Evolutionary conservation across 2,888 invertebrate species (phyloP), one percentile per base, ranked within the genome.

Genomic region (Parnassius mnemosyne): DNA sequence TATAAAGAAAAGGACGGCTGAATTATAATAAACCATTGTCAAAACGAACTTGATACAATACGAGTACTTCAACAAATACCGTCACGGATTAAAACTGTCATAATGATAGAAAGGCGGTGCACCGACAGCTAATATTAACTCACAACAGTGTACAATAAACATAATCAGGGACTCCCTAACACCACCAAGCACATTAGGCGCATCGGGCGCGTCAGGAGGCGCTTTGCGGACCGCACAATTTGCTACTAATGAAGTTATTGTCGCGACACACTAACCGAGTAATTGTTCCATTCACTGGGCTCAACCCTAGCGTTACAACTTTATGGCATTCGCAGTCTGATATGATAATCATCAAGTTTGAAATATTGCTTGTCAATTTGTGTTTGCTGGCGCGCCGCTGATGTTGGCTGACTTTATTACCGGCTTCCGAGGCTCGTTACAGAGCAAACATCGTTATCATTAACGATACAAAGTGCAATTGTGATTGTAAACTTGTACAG

Each of bases 331-430:
- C 74, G 74, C 72, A 74, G 71, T 70, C 66, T 71, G 73, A 80
- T 80, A 76, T 77, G 77, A 81, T 84, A 82, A 81, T 82, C 79
- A 81, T 81, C 76, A 71, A 72, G 76, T 77, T 78, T 79, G 81
- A 84, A 75, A 83, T 82, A 82, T 81, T 75, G 74, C 78, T 76
- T 80, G 81, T 80, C 83, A 83, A 84, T 83, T 84, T 81, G 79
- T 77, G 77, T 68, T 71, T 69, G 75, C 70, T 68, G 67, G 75
- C 69, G 75, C 70, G 73, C 69, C 71, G 72, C 74, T 74, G 75
- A 76, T 71, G 74, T 68, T 68, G 64, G 68, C 68, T 68, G 71
- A 69, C 68, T 76, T 79, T 77, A 80, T 79, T 73, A 74, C 73
- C 62, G 65, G 74, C 72, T 79, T 79, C 80, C 79, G 75, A 73